These are phyloP conservation scores for Furnarius figulus DNA, from an alignment of 2,113 vertebrate species.

Conservation along the genomic window DNA sequence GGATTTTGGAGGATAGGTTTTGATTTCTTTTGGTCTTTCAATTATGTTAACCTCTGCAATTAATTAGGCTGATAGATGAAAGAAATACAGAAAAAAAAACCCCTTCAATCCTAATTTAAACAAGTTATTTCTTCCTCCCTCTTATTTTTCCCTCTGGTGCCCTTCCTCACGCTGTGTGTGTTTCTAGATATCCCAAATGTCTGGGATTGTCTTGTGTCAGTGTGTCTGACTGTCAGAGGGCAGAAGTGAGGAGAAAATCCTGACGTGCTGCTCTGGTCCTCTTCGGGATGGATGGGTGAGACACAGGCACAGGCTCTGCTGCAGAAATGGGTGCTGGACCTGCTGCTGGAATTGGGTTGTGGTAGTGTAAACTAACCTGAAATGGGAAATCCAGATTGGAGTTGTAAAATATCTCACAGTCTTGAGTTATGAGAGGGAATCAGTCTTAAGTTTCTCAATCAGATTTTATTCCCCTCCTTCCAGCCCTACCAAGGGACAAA, in stretches of 20 bases:
- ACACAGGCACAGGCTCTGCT: background rate
- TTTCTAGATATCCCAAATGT: background rate
- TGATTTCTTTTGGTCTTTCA: background rate
- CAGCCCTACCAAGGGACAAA: background rate
- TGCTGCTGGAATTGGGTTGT: background rate
- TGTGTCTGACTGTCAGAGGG: background rate
- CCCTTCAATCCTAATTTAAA: background rate
- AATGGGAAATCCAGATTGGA: background rate
- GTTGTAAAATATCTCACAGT: background rate
- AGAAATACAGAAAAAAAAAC: background rate
- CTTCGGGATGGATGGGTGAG: background rate
- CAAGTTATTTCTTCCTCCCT: background rate
- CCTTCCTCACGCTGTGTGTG: rapidly evolving
- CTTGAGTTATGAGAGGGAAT: background rate
- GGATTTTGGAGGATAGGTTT: background rate
- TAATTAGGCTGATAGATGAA: background rate
- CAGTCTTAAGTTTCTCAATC: background rate
- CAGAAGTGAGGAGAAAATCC: background rate
- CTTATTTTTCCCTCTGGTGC: background rate
- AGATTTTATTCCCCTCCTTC: background rate
- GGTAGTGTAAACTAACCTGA: background rate
- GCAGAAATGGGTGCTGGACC: background rate
- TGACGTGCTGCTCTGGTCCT: background rate
- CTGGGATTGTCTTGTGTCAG: background rate
- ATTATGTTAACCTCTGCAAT: background rate